Percentiles rank a stretch among this genome's conserved stretches.
These are phyloP conservation scores for Crocuta crocuta DNA, from an alignment of 2,113 vertebrate species.

Conservation along the genomic window DNA sequence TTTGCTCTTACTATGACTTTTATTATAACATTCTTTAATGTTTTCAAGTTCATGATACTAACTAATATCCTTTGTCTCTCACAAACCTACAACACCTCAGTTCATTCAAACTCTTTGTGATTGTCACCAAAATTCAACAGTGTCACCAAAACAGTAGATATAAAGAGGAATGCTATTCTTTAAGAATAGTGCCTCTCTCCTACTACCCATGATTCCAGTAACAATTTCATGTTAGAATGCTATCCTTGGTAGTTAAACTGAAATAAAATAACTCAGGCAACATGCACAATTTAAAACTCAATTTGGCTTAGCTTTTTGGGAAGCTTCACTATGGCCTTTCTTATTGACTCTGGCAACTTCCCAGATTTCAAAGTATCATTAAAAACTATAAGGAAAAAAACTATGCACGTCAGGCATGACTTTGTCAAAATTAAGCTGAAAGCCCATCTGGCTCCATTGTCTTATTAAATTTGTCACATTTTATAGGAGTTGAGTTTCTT, in stretches of 20 bases:
- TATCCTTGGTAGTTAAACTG: constrained; percentile 36
- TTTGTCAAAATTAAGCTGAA: constrained; percentile 70
- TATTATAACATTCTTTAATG: neutral
- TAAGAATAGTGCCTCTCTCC: neutral
- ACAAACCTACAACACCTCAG: neutral
- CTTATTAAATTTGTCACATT: constrained; percentile 72
- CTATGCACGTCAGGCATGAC: constrained; percentile 23
- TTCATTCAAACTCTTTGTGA: neutral
- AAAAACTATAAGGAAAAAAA: constrained; percentile 23
- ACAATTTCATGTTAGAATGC: constrained; percentile 51
- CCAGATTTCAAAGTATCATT: constrained; percentile 62
- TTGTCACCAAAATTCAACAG: neutral
- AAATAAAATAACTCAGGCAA: constrained; percentile 65
- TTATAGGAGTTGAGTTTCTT: constrained; percentile 68
- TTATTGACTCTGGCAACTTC: constrained; percentile 68
- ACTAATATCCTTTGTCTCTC: neutral
- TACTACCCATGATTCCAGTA: constrained; percentile 12
- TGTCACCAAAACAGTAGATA: neutral
- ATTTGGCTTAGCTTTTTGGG: constrained; percentile 48
- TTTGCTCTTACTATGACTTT: neutral
- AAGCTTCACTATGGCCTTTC: constrained; percentile 29
- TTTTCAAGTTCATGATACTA: neutral
- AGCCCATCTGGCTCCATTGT: constrained; percentile 63
- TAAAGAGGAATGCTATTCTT: neutral
- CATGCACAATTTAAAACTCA: constrained; percentile 65